phyloP scores from a whole-genome alignment of 2,113 vertebrate species.

The Carassius gibelio region DNA sequence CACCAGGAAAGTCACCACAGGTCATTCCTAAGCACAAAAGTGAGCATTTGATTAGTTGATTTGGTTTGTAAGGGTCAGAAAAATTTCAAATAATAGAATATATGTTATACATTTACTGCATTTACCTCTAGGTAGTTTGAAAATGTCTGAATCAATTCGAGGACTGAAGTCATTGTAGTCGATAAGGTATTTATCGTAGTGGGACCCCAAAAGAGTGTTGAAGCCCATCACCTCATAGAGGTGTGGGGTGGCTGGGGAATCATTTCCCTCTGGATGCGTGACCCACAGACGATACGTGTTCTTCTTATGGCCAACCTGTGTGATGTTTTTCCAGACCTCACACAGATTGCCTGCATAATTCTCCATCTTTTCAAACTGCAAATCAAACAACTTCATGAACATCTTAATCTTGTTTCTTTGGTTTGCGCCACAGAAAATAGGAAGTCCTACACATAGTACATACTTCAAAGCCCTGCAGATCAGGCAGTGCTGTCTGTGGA shows the following conservation, averaged over 20 bases:
- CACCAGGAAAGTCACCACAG: constrained; percentile 74
- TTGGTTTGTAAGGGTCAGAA: too few species aligned
- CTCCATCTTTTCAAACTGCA: constrained; percentile 79
- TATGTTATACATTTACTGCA: too few species aligned
- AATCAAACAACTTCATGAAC: background rate
- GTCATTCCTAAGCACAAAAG: constrained; percentile 63
- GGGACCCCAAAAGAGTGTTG: background rate
- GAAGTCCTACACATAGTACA: background rate
- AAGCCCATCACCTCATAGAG: background rate
- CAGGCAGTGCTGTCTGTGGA: constrained; percentile 71
- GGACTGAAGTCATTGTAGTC: background rate
- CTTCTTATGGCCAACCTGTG: background rate
- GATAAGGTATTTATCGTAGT: background rate
- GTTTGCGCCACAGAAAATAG: background rate
- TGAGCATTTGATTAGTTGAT: background rate
- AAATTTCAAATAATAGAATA: too few species aligned
- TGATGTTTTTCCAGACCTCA: constrained; percentile 70
- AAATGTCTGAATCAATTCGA: background rate
- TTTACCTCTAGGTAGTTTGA: background rate
- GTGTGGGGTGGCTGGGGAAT: background rate
- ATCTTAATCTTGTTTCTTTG: background rate
- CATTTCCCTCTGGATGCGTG: background rate
- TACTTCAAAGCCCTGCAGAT: constrained; percentile 76
- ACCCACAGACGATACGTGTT: background rate
- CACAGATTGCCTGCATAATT: constrained; percentile 73